phyloP scores from a whole-genome alignment of 2,113 vertebrate species.

The Deroptyus accipitrinus region DNA sequence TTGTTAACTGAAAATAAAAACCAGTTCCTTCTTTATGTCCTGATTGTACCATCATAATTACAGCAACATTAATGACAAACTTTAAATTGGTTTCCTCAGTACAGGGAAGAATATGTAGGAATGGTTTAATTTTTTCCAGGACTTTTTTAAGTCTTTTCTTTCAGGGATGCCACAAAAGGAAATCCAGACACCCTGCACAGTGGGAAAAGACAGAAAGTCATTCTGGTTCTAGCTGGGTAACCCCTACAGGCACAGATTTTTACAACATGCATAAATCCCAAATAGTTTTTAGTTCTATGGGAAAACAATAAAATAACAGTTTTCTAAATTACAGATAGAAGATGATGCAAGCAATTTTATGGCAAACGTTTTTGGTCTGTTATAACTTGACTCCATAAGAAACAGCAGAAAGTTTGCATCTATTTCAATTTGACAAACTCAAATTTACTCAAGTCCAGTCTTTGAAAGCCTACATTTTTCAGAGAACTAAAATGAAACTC shows the following conservation, averaged over 20 bases:
- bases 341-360: neutral
- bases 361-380: neutral
- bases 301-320: neutral
- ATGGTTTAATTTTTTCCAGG: neutral
- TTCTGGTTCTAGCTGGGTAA: neutral
- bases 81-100: neutral
- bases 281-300: neutral
- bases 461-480: neutral
- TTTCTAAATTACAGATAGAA: neutral
- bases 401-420: neutral
- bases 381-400: neutral
- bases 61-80: neutral
- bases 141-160: neutral
- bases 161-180: neutral
- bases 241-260: neutral
- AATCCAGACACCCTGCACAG: neutral
- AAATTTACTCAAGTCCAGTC: neutral
- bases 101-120: neutral
- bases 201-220: neutral
- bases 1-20: neutral
- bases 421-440: neutral
- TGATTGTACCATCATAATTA: neutral
- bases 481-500: neutral
- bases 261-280: neutral
- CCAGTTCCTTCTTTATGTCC: neutral